These are phyloP conservation scores for Epirrhoe alternata DNA, from an alignment of 2,888 invertebrate species.

Conservation along the genomic window DNA sequence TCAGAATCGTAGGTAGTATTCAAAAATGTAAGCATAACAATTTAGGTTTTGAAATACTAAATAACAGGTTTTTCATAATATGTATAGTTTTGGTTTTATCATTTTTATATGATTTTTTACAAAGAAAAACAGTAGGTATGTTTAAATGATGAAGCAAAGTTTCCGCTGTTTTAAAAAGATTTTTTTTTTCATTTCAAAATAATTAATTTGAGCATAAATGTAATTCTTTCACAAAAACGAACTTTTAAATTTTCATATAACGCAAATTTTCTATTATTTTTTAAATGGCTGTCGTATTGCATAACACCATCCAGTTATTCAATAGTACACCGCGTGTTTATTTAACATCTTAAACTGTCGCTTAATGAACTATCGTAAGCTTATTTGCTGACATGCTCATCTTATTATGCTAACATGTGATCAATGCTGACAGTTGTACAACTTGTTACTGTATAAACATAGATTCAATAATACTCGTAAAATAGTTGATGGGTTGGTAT, in stretches of 20 bases:
- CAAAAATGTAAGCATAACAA: constrained; percentile 37
- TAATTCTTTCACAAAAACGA: too few species aligned
- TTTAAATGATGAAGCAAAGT: too few species aligned
- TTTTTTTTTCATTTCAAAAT: too few species aligned
- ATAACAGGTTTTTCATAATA: too few species aligned
- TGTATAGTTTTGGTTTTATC: too few species aligned
- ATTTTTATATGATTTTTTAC: too few species aligned
- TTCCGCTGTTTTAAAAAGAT: too few species aligned
- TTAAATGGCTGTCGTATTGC: constrained; percentile 31
- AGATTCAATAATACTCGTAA: neutral
- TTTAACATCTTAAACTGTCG: constrained; percentile 82
- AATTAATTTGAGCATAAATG: neutral
- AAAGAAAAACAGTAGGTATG: too few species aligned
- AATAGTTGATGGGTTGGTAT: neutral
- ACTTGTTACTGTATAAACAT: constrained; percentile 29
- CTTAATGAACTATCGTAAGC: constrained; percentile 77
- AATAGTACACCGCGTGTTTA: constrained; percentile 82
- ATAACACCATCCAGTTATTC: constrained; percentile 71
- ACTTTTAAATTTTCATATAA: neutral
- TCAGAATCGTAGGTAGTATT: constrained; percentile 61
- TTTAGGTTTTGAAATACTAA: neutral
- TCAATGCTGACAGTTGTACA: constrained; percentile 26
- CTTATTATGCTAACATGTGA: constrained; percentile 55
- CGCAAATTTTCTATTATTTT: neutral
- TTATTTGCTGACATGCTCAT: constrained; percentile 71